Evolutionary conservation across 1,140 invertebrate genomes (phyloP).

Genomic region (Magallana ariakensis): DNA sequence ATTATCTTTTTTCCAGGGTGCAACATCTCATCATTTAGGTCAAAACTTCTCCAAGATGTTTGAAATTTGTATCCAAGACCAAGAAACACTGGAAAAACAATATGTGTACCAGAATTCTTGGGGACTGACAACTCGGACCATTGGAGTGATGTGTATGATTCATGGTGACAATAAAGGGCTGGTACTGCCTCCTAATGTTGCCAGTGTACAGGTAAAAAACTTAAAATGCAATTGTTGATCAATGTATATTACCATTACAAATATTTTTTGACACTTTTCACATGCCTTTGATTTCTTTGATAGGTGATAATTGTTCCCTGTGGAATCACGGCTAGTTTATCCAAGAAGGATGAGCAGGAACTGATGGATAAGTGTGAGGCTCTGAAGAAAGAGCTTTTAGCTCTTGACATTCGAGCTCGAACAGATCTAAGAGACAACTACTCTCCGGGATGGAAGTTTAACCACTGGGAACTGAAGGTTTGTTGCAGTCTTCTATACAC

Average conservation of each 20-base stretch:
- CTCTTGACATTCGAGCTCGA: slow-evolving; percentile 84
- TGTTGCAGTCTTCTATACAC: neutral
- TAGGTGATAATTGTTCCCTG: slow-evolving; percentile 95
- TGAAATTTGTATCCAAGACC: slow-evolving; percentile 96
- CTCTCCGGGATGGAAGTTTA: slow-evolving; percentile 99
- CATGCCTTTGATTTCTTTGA: neutral
- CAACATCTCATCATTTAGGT: slow-evolving; percentile 98
- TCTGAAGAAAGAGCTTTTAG: slow-evolving; percentile 71
- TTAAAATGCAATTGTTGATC: no score
- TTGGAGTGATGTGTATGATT: slow-evolving; percentile 97
- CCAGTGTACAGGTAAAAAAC: slow-evolving; percentile 84
- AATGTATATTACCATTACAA: no score
- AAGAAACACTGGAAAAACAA: slow-evolving; percentile 90
- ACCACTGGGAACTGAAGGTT: slow-evolving; percentile 99
- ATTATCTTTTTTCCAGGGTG: slow-evolving; percentile 83
- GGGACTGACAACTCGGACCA: slow-evolving; percentile 98
- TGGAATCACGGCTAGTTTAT: slow-evolving; percentile 92
- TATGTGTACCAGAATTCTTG: slow-evolving; percentile 99
- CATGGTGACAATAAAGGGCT: slow-evolving; percentile 98
- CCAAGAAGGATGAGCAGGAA: slow-evolving; percentile 85
- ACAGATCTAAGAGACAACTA: slow-evolving; percentile 96
- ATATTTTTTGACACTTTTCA: neutral
- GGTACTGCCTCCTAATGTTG: slow-evolving; percentile 95
- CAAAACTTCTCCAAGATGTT: slow-evolving; percentile 99
- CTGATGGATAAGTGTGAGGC: slow-evolving; percentile 87